These are phyloP conservation scores for Rhea pennata DNA, from an alignment of 2,113 vertebrate species.

Conservation along the genomic window DNA sequence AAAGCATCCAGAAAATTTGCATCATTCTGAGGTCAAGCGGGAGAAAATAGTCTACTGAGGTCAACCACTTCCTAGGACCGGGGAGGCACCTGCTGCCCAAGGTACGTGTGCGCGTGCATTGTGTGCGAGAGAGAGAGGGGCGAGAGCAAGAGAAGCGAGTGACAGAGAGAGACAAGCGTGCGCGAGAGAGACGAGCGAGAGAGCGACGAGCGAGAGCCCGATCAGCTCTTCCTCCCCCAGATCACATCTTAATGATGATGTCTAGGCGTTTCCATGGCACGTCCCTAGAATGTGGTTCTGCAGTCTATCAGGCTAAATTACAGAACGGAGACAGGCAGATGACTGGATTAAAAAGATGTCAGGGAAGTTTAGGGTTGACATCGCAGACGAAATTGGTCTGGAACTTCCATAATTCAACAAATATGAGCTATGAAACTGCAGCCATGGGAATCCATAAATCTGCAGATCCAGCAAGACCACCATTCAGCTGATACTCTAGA, in stretches of 20 bases:
- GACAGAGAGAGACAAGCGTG: background rate
- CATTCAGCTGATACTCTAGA: background rate
- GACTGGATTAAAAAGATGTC: slow-evolving; percentile 69
- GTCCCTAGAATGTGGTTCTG: slow-evolving; percentile 56
- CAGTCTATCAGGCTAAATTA: slow-evolving; percentile 54
- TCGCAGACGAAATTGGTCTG: slow-evolving; percentile 44
- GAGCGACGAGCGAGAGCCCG: background rate
- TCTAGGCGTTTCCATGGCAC: slow-evolving; percentile 60
- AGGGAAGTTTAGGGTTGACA: slow-evolving; percentile 63
- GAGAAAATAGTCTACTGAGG: background rate
- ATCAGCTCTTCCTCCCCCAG: background rate
- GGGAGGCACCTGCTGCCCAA: background rate
- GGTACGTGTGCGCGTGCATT: fast-evolving
- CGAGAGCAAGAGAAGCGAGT: too few species aligned
- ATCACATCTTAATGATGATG: slow-evolving; percentile 51
- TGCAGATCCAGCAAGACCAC: slow-evolving; percentile 14
- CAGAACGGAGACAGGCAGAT: slow-evolving; percentile 57
- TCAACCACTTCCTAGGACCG: background rate
- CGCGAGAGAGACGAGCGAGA: background rate
- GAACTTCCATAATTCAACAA: slow-evolving; percentile 54
- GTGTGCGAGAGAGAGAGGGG: background rate
- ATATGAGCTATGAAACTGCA: slow-evolving; percentile 49
- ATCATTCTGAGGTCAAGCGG: background rate
- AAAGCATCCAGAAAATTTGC: background rate
- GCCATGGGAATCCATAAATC: slow-evolving; percentile 18